These are phyloP conservation scores for Drosophila pachea DNA, from an alignment of 1,140 invertebrate species.

Conservation along the genomic window DNA sequence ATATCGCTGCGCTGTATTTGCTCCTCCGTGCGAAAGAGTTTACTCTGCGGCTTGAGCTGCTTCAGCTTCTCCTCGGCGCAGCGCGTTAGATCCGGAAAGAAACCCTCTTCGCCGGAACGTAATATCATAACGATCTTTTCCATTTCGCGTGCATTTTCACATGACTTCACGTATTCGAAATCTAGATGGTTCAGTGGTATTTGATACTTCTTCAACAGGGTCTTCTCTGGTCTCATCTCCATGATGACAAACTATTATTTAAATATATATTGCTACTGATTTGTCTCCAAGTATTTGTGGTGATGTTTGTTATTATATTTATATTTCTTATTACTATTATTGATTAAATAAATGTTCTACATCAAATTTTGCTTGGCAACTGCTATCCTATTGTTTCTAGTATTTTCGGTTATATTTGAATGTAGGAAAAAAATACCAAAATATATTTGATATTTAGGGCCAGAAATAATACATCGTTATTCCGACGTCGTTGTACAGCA, in stretches of 20 bases:
- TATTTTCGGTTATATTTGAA: slow-evolving; percentile 1
- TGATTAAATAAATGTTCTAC: slow-evolving; percentile 23
- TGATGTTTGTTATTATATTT: too few relatives aligned
- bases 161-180: slow-evolving; percentile 81
- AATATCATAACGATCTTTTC: slow-evolving; percentile 83
- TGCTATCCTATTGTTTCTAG: neutral
- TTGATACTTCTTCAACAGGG: slow-evolving; percentile 80
- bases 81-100: slow-evolving; percentile 82
- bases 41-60: slow-evolving; percentile 81
- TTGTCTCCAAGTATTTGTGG: neutral
- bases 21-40: slow-evolving; percentile 79
- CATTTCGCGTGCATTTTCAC: slow-evolving; percentile 80
- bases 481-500: slow-evolving; percentile 13
- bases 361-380: slow-evolving; percentile 26
- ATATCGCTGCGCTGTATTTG: slow-evolving; percentile 69
- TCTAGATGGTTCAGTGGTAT: slow-evolving; percentile 83
- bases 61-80: slow-evolving; percentile 81
- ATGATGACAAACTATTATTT: slow-evolving; percentile 11
- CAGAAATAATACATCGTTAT: neutral
- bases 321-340: slow-evolving; percentile 21
- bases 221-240: slow-evolving; percentile 62
- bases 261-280: slow-evolving; percentile 5
- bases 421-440: slow-evolving; percentile 5
- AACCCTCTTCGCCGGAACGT: slow-evolving; percentile 85
- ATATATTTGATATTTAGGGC: neutral